Conservation (phyloP, 2,888 invertebrate genomes). For the Hydrotaea cyrtoneurina region DNA sequence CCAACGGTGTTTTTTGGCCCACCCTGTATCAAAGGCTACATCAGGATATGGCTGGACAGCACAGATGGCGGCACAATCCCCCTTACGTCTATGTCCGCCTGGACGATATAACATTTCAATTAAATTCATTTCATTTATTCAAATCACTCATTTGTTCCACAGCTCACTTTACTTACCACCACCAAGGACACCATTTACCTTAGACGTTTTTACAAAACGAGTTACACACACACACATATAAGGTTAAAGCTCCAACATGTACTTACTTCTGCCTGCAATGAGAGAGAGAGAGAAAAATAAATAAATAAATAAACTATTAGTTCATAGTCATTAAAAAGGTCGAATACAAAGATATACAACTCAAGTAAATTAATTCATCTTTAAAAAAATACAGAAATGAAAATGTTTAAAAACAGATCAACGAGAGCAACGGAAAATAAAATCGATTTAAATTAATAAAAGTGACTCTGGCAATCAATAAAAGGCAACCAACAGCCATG, state of each 20-base stretch:
- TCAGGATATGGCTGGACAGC: no score
- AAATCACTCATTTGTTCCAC: not conserved
- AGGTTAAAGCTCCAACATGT: slow-evolving; percentile 44
- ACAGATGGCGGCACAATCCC: no score
- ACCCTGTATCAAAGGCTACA: no score
- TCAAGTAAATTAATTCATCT: slow-evolving; percentile 45
- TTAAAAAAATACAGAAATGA: slow-evolving; percentile 41
- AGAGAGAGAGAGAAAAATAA: slow-evolving; percentile 69
- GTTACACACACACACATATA: not conserved
- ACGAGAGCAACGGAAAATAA: slow-evolving; percentile 36
- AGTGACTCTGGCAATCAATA: slow-evolving; percentile 75
- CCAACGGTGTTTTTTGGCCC: no score
- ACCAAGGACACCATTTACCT: not conserved
- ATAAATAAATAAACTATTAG: no score
- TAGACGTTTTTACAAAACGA: not conserved
- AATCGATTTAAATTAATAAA: slow-evolving; percentile 66
- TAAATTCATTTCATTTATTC: not conserved
- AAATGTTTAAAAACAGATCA: slow-evolving; percentile 36
- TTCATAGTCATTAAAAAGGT: no score
- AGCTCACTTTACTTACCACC: not conserved
- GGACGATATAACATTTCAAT: not conserved
- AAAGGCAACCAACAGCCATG: slow-evolving; percentile 69
- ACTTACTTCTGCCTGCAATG: slow-evolving; percentile 81
- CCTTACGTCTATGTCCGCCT: no score
- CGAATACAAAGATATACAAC: no score